Evolutionary conservation across 2,888 invertebrate species (phyloP).

Genomic region (Hyppa rectilinea): DNA sequence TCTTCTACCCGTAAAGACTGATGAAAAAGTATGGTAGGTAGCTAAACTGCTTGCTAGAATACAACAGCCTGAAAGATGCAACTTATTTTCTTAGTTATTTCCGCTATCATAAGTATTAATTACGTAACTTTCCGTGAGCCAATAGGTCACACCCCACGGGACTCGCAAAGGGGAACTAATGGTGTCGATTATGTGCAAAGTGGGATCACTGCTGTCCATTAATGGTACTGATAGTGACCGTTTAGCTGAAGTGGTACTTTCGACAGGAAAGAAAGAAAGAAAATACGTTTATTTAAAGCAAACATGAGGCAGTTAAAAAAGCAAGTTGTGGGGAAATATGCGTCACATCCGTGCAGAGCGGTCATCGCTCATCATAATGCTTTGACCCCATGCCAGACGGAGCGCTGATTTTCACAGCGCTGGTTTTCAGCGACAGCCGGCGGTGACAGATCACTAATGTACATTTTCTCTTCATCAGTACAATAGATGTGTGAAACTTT

Average conservation of each 20-base stretch:
- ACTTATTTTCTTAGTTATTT: not conserved
- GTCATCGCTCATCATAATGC: no score
- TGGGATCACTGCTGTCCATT: slow-evolving; percentile 17
- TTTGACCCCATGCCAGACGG: no score
- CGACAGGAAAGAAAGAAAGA: no score
- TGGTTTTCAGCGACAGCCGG: no score
- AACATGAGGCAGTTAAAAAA: no score
- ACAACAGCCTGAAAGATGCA: not conserved
- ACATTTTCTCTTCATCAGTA: not conserved
- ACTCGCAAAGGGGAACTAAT: slow-evolving; percentile 3
- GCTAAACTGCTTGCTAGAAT: not conserved
- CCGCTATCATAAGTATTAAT: slow-evolving; percentile 18
- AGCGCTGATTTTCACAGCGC: no score
- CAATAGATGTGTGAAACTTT: not conserved
- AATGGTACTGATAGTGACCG: not conserved
- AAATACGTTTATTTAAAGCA: no score
- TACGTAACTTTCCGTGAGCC: slow-evolving; percentile 5
- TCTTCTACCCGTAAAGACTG: no score
- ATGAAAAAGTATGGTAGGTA: not conserved
- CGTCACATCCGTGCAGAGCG: no score
- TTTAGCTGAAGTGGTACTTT: not conserved
- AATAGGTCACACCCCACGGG: slow-evolving; percentile 26
- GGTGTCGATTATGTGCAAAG: not conserved
- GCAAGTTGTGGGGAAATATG: no score
- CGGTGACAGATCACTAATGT: no score